phyloP scores from a whole-genome alignment of 2,797 vertebrate genomes.

The Falco peregrinus region DNA sequence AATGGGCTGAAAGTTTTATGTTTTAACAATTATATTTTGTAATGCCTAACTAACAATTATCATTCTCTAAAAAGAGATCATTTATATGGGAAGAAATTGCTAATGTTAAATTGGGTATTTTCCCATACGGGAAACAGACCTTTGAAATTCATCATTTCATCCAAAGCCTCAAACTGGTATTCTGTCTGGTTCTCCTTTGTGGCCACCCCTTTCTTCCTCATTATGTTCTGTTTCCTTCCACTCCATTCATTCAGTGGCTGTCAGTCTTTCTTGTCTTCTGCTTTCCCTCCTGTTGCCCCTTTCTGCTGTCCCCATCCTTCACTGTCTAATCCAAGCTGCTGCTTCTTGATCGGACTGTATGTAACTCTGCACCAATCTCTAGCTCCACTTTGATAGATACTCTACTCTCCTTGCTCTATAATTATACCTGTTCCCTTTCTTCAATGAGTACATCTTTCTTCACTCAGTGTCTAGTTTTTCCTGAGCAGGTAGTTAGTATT shows the following conservation, averaged over 20 bases:
- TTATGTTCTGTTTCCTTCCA: not conserved
- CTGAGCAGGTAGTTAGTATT: not conserved
- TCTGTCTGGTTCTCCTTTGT: not conserved
- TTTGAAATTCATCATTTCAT: not conserved
- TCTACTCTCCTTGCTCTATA: not conserved
- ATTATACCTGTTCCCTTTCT: not conserved
- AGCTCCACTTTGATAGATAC: not conserved
- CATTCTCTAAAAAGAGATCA: not conserved
- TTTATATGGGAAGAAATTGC: not conserved
- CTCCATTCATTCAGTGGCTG: not conserved
- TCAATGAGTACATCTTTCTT: not conserved
- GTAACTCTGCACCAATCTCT: not conserved
- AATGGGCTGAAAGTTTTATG: not conserved
- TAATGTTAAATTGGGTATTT: not conserved
- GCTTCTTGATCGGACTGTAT: not conserved
- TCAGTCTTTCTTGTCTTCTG: not conserved
- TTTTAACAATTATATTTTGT: conserved; percentile 32
- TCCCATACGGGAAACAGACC: not conserved
- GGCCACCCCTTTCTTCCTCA: not conserved
- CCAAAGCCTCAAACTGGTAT: not conserved
- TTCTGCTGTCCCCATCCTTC: not conserved
- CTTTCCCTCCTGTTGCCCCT: not conserved
- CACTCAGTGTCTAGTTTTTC: not conserved
- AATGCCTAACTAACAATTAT: not conserved
- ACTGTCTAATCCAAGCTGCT: not conserved